Conservation (phyloP, 2,113 vertebrate species). For the Lepidothrix coronata region DNA sequence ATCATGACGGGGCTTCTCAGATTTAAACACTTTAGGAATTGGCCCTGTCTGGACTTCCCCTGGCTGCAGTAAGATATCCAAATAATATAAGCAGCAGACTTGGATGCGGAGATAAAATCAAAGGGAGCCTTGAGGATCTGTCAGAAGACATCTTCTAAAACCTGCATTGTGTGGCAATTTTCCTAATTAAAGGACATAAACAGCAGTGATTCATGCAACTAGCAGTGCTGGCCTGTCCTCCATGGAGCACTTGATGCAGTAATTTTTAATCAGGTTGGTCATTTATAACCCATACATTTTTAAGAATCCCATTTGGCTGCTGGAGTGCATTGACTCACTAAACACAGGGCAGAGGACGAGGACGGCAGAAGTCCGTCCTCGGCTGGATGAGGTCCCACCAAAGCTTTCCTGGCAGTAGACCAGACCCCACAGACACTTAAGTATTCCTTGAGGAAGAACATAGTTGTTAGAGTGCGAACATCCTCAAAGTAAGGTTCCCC, state of each 20-base stretch:
- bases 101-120: background rate
- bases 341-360: background rate
- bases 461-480: background rate
- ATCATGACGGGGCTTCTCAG: background rate
- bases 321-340: background rate
- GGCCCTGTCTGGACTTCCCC: background rate
- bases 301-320: background rate
- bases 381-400: background rate
- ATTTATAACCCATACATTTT: background rate
- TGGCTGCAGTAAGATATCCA: background rate
- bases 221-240: background rate
- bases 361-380: background rate
- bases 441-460: background rate
- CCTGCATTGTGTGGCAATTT: background rate
- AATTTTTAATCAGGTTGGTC: background rate
- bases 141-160: background rate
- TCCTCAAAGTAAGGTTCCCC: background rate
- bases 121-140: background rate
- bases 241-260: rapidly evolving
- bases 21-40: background rate
- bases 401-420: background rate
- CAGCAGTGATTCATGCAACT: background rate
- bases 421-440: background rate
- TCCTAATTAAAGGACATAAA: slow-evolving; percentile 25
- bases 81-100: background rate